A percentile compares a stretch with the other conserved stretches of the same genome.
Evolutionary conservation across 2,797 vertebrate genomes (phyloP).

Genomic region (Arrhamphus sclerolepis): DNA sequence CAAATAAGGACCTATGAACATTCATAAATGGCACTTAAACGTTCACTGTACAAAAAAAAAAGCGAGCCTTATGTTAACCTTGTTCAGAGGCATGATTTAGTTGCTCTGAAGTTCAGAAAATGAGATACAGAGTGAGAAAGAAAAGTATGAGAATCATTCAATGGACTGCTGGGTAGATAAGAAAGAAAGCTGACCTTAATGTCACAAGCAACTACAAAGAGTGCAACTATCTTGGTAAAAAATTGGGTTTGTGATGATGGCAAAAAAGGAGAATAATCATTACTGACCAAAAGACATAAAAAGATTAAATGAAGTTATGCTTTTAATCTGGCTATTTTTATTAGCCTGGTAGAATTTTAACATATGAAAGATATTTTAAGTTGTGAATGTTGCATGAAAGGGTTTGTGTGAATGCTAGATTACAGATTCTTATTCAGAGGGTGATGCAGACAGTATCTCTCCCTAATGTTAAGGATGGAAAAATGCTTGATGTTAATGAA

Average conservation of each 20-base stretch:
- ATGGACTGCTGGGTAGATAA: constrained; percentile 58
- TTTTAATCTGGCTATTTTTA: background rate
- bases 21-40: too few species aligned
- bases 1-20: too few species aligned
- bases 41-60: too few species aligned
- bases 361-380: constrained; percentile 18
- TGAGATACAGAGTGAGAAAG: constrained; percentile 59
- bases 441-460: background rate
- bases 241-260: constrained; percentile 9
- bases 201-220: constrained; percentile 49
- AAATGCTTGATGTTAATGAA: constrained; percentile 22
- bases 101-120: constrained; percentile 65
- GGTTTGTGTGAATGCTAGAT: constrained; percentile 1
- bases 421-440: constrained; percentile 1
- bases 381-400: constrained; percentile 18
- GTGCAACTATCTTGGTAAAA: constrained; percentile 34
- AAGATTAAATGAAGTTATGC: background rate
- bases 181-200: constrained; percentile 61
- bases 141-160: constrained; percentile 57
- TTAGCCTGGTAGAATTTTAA: background rate
- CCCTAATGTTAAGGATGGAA: constrained; percentile 7
- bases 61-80: too few species aligned
- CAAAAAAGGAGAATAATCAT: constrained; percentile 11
- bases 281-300: background rate
- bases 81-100: constrained; percentile 4